Percentiles rank a stretch among this genome's conserved stretches.
Evolutionary conservation across 2,888 invertebrate genomes (phyloP).

Genomic region (Frankliniella fusca): DNA sequence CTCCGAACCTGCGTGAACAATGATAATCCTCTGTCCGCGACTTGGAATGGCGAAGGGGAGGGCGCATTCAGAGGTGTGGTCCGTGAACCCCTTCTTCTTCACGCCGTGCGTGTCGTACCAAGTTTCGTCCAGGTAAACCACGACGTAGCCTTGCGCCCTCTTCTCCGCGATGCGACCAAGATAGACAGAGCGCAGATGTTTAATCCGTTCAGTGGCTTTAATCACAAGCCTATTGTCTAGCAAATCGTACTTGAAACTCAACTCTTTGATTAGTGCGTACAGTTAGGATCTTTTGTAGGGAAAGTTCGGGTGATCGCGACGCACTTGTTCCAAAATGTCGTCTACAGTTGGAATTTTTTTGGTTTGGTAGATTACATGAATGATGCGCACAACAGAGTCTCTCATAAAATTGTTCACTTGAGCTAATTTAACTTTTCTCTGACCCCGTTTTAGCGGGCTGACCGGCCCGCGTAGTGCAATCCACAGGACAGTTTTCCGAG

Average conservation of each 20-base stretch:
- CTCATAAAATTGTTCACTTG: not conserved
- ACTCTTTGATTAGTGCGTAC: not conserved
- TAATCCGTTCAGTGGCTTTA: not conserved
- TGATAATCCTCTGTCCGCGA: constrained; percentile 37
- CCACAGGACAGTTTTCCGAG: too few species aligned
- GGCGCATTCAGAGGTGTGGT: not conserved
- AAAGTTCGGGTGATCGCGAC: not conserved
- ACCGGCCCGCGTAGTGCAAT: not conserved
- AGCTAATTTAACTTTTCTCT: not conserved
- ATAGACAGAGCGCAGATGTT: not conserved
- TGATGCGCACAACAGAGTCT: not conserved
- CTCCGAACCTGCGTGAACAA: constrained; percentile 38
- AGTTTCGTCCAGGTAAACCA: constrained; percentile 27
- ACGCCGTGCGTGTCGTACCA: not conserved
- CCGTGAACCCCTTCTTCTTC: not conserved
- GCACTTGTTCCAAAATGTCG: not conserved
- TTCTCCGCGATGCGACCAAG: not conserved
- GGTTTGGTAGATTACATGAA: not conserved
- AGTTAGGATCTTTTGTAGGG: not conserved
- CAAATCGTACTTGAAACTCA: not conserved
- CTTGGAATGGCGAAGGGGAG: not conserved
- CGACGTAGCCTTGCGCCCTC: constrained; percentile 40
- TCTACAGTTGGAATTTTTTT: not conserved
- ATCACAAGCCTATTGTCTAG: not conserved
- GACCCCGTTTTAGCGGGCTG: not conserved